A percentile compares a stretch with the other conserved stretches of the same genome.
These are phyloP conservation scores for Tapirus indicus DNA, from an alignment of 2,797 vertebrate genomes.

Conservation along the genomic window DNA sequence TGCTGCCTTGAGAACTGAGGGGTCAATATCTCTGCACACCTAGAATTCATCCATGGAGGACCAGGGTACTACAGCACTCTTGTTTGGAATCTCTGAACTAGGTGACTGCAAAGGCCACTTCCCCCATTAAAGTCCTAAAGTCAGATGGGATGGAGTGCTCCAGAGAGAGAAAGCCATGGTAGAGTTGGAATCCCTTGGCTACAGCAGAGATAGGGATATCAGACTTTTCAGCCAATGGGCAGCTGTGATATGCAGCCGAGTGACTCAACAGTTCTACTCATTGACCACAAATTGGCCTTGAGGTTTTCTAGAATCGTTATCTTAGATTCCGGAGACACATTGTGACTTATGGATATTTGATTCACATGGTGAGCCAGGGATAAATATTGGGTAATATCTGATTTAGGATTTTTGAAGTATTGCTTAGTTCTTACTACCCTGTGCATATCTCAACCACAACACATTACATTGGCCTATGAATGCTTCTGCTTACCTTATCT, in stretches of 20 bases:
- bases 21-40: not conserved
- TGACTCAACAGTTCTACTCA: not conserved
- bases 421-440: not conserved
- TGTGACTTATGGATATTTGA: not conserved
- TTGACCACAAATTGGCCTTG: not conserved
- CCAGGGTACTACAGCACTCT: rapidly evolving
- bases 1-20: not conserved
- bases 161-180: not conserved
- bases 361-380: not conserved
- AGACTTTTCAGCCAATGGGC: not conserved
- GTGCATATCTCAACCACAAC: not conserved
- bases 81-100: not conserved
- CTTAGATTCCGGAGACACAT: not conserved
- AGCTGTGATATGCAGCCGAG: not conserved
- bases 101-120: not conserved
- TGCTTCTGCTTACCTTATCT: not conserved
- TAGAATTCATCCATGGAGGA: not conserved
- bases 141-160: not conserved
- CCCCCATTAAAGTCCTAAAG: not conserved
- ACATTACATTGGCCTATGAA: not conserved
- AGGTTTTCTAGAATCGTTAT: not conserved
- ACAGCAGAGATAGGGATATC: not conserved
- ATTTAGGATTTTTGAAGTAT: not conserved
- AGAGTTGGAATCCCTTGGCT: not conserved
- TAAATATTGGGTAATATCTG: not conserved